A percentile compares a stretch with the other conserved stretches of the same genome.
phyloP scores from a whole-genome alignment of 2,113 vertebrate genomes.

The Elgaria multicarinata region DNA sequence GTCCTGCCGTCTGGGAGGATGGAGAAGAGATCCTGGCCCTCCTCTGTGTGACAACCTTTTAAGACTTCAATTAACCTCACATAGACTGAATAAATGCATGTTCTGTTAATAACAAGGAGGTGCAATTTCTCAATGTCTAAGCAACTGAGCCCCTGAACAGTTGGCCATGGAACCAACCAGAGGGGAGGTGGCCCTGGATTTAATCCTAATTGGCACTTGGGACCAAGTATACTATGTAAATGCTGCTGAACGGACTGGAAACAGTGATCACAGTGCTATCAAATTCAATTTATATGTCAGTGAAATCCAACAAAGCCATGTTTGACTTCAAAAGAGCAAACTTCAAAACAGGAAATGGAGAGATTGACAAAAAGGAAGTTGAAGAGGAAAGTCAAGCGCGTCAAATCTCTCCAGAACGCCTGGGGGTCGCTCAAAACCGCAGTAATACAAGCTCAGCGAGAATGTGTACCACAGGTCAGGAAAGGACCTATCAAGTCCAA shows the following conservation, averaged over 20 bases:
- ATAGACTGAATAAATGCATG: too few species aligned
- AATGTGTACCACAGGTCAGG: neutral
- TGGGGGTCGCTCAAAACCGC: neutral
- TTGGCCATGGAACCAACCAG: neutral
- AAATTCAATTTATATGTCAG: neutral
- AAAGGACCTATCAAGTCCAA: neutral
- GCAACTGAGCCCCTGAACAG: neutral
- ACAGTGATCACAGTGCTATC: neutral
- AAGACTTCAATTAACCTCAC: too few species aligned
- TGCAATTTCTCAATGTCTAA: too few species aligned
- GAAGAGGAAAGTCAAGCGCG: neutral
- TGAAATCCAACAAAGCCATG: neutral
- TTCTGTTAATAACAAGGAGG: too few species aligned
- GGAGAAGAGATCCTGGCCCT: too few species aligned
- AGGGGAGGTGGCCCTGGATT: neutral
- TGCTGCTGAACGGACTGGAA: neutral
- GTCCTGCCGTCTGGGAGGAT: too few species aligned
- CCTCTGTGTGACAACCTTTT: too few species aligned
- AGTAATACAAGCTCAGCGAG: neutral
- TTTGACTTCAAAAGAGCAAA: neutral
- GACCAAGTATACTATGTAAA: neutral
- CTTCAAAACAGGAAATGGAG: neutral
- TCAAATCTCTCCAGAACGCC: neutral
- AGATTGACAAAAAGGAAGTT: neutral
- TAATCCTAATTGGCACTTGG: neutral